Evolutionary conservation across 2,113 vertebrate genomes (phyloP).

Genomic region (Gallinago jamesoni): DNA sequence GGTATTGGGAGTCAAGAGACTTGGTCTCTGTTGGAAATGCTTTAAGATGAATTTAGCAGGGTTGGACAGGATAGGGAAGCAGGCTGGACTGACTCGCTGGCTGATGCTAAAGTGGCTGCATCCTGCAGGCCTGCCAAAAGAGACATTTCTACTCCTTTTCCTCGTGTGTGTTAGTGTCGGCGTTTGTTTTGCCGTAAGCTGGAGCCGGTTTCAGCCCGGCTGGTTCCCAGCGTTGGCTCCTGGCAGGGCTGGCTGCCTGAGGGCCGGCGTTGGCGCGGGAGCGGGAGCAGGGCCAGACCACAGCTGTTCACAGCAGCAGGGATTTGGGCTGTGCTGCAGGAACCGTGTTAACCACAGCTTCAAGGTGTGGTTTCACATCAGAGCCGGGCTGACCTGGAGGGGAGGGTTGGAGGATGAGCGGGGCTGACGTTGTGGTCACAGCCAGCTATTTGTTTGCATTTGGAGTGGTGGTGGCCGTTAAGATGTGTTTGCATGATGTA

Average conservation of each 20-base stretch:
- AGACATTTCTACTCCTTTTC: not conserved
- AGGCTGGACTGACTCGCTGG: not conserved
- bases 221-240: not conserved
- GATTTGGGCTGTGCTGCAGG: not conserved
- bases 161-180: not conserved
- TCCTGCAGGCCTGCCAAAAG: not conserved
- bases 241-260: not conserved
- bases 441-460: not conserved
- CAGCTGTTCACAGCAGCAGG: not conserved
- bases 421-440: not conserved
- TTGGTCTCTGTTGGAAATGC: not conserved
- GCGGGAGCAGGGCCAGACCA: not conserved
- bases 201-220: not conserved
- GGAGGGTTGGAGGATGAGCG: not conserved
- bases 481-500: not conserved
- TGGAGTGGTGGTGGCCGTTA: not conserved
- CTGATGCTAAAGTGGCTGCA: not conserved
- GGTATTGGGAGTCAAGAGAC: not conserved
- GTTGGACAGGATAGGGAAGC: not conserved
- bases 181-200: not conserved
- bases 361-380: not conserved
- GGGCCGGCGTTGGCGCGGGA: not conserved
- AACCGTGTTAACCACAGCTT: not conserved
- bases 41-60: not conserved
- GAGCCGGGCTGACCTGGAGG: not conserved